Evolutionary conservation across 2,888 invertebrate species (phyloP).

Genomic region (Calephelis perditalis): DNA sequence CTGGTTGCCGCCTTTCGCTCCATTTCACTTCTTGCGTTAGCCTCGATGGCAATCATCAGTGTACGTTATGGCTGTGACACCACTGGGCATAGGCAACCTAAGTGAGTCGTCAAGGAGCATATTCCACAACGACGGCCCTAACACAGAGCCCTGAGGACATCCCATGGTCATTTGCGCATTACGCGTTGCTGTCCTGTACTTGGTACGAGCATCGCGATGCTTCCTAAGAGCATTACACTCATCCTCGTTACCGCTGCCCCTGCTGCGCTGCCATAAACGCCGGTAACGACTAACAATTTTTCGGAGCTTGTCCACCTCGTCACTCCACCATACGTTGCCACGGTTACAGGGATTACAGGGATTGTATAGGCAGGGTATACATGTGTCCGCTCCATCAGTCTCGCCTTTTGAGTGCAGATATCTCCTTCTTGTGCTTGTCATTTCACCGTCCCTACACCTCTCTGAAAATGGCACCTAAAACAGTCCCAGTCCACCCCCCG

Average conservation of each 20-base stretch:
- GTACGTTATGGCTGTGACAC: no score
- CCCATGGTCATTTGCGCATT: background rate
- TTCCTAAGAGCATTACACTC: background rate
- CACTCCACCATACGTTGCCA: background rate
- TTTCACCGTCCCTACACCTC: background rate
- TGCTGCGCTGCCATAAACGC: background rate
- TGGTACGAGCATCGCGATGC: background rate
- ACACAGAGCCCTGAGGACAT: no score
- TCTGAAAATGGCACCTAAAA: no score
- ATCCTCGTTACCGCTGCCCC: background rate
- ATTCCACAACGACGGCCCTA: no score
- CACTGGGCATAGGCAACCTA: no score
- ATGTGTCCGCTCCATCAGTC: background rate
- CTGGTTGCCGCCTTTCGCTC: no score
- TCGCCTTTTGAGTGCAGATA: background rate
- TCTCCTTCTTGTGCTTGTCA: background rate
- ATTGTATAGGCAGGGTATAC: no score
- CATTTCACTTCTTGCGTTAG: no score
- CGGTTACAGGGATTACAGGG: background rate
- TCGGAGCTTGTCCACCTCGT: background rate
- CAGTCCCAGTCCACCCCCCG: background rate
- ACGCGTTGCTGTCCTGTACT: no score
- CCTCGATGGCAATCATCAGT: no score
- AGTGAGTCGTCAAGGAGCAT: no score
- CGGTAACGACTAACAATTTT: background rate